These are phyloP conservation scores for Oncorhynchus tshawytscha DNA, from an alignment of 2,113 vertebrate genomes.

Conservation along the genomic window DNA sequence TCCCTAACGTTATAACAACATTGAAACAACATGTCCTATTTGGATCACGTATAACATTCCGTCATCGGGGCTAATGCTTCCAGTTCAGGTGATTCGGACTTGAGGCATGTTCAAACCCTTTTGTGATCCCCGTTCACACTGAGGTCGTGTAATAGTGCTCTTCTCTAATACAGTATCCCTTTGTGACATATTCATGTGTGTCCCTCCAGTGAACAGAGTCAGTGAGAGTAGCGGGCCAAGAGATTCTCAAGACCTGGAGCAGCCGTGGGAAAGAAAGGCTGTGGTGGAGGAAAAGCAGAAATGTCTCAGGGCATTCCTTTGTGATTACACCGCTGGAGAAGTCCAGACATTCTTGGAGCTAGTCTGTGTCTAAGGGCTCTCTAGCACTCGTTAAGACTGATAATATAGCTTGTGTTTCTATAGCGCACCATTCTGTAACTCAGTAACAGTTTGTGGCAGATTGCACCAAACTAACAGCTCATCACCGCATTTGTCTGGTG, in stretches of 20 bases:
- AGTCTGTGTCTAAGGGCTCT: slow-evolving; percentile 53
- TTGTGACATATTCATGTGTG: slow-evolving; percentile 58
- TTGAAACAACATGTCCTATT: too few relatives aligned
- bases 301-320: slow-evolving; percentile 79
- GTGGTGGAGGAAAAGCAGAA: slow-evolving; percentile 73
- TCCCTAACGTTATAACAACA: too few relatives aligned
- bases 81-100: slow-evolving; percentile 19
- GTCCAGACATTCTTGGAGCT: slow-evolving; percentile 74
- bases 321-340: slow-evolving; percentile 76
- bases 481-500: background rate
- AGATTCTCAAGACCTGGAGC: slow-evolving; percentile 65
- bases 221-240: slow-evolving; percentile 44
- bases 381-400: background rate
- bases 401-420: background rate
- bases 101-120: slow-evolving; percentile 37
- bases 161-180: slow-evolving; percentile 52
- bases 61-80: too few relatives aligned
- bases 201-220: slow-evolving; percentile 48
- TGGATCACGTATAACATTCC: too few relatives aligned
- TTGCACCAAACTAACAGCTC: background rate
- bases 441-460: background rate
- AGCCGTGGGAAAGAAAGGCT: slow-evolving; percentile 74
- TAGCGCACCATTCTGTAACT: background rate
- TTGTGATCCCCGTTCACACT: slow-evolving; percentile 54
- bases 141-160: slow-evolving; percentile 49